Base-by-base conservation (phyloP, 1,140 invertebrate species). In the Diprion similis region DNA sequence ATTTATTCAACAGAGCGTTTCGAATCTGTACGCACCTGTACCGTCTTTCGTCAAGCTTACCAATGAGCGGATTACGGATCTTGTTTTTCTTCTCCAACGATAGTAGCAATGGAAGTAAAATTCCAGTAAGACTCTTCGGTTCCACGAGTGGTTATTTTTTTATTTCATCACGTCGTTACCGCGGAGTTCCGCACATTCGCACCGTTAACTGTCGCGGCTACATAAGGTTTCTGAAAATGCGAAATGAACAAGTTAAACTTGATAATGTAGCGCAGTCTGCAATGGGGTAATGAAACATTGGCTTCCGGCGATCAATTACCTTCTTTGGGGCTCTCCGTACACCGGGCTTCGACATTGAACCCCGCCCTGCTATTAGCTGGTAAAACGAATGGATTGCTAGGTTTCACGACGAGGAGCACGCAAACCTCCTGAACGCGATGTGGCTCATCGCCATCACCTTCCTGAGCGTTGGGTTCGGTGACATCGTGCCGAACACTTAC, bases 401-500 rank as follows among this genome's bases (percentile, higher is more conserved):
- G 91, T 96, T 96, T 92, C 96, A 98, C 90, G 97, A 98, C 85
- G 95, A 96, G 89, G 96, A 97, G 89, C 97, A 99, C 90, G 96
- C 95, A 84, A 99, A 99, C 90, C 94, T 99, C 82, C 92, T 99
- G 82, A 99, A 99, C 91, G 96, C 97, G 81, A 98, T 99, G 97
- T 99, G 97, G 97, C 93, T 99, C 89, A 98, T 98, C 88, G 96
- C 97, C 83, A 99, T 98, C 85, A 99, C 97, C 82, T 96, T 99
- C 92, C 93, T 99, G 82, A 98, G 97, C 89, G 97, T 99, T 85
- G 97, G 98, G 85, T 99, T 99, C 91, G 98, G 98, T 85, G 98
- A 99, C 91, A 98, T 99, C 89, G 98, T 99, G 85, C 98, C 98
- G 84, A 99, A 99, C 90, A 99, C 98, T 78, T 99, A 99, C 91